Conservation (phyloP, 2,888 invertebrate genomes). For the Osmoderma eremita region DNA sequence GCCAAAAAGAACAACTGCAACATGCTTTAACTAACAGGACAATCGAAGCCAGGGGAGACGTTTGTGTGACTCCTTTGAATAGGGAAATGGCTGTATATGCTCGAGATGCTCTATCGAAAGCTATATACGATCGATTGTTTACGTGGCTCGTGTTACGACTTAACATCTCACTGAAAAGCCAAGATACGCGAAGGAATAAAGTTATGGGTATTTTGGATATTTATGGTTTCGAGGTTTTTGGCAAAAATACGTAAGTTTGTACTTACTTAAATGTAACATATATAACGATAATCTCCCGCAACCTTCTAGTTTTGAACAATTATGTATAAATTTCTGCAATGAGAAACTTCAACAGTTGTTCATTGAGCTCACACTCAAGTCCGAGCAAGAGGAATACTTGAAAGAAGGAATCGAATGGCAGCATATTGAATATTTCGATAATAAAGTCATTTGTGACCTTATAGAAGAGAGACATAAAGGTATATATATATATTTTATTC, state of each 20-base stretch:
- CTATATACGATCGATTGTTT: slow-evolving; percentile 90
- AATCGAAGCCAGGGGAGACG: slow-evolving; percentile 86
- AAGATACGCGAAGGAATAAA: slow-evolving; percentile 68
- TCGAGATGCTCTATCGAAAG: slow-evolving; percentile 89
- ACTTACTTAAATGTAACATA: not conserved
- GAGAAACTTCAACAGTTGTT: slow-evolving; percentile 95
- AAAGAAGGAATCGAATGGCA: slow-evolving; percentile 94
- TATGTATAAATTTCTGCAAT: slow-evolving; percentile 96
- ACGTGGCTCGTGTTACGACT: slow-evolving; percentile 87
- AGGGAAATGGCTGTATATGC: slow-evolving; percentile 86
- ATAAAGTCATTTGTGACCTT: slow-evolving; percentile 92
- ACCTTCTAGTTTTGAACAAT: slow-evolving; percentile 81
- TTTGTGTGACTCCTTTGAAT: slow-evolving; percentile 82
- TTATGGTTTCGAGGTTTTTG: slow-evolving; percentile 94
- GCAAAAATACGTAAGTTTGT: slow-evolving; percentile 78
- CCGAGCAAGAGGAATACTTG: slow-evolving; percentile 92
- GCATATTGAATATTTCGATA: slow-evolving; percentile 89
- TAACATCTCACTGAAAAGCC: slow-evolving; percentile 77
- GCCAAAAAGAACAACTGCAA: slow-evolving; percentile 72
- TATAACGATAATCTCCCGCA: not conserved
- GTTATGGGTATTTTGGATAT: slow-evolving; percentile 93
- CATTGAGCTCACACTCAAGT: slow-evolving; percentile 89
- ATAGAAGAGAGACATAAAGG: slow-evolving; percentile 91
- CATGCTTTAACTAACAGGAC: slow-evolving; percentile 84
- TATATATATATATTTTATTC: no score